Percentiles rank a stretch among this genome's conserved stretches.
Evolutionary conservation across 2,888 invertebrate genomes (phyloP).

Genomic region (Rhagophthalmus giganteus): DNA sequence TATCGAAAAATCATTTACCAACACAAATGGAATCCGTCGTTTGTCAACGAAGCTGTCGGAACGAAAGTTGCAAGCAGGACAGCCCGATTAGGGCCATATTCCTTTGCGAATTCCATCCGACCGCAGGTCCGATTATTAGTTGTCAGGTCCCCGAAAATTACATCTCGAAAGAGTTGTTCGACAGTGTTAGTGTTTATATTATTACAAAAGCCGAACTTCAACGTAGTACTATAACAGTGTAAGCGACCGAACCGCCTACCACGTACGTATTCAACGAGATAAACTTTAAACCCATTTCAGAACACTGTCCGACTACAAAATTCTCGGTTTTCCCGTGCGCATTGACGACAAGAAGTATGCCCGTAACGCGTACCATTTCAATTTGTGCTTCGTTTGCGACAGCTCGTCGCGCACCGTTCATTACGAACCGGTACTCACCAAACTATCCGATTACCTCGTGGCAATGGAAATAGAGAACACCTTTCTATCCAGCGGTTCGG

Average conservation of each 20-base stretch:
- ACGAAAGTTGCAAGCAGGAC: conserved; percentile 56
- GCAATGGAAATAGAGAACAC: conserved; percentile 85
- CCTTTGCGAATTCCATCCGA: conserved; percentile 75
- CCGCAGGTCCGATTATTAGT: conserved; percentile 81
- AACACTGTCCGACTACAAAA: conserved; percentile 77
- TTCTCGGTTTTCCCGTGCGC: conserved; percentile 89
- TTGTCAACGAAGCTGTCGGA: neutral
- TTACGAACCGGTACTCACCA: conserved; percentile 92
- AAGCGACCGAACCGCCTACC: conserved; percentile 60
- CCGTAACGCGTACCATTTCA: conserved; percentile 93
- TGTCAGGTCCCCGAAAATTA: conserved; percentile 90
- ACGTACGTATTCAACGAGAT: neutral
- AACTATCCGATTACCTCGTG: conserved; percentile 89
- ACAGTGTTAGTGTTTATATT: conserved; percentile 90
- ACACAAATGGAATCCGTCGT: no score
- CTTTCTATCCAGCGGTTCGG: conserved; percentile 78
- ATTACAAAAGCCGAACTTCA: conserved; percentile 94
- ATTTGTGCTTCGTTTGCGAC: conserved; percentile 92
- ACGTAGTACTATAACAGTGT: conserved; percentile 88
- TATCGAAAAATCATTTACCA: no score
- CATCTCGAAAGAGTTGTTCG: conserved; percentile 90
- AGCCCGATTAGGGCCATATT: conserved; percentile 82
- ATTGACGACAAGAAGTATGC: conserved; percentile 88
- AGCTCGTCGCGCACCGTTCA: conserved; percentile 86
- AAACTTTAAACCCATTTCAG: conserved; percentile 51